A percentile compares a stretch with the other conserved stretches of the same genome.
These are phyloP conservation scores for Peromyscus nudipes DNA, from an alignment of 2,797 vertebrate species.

Conservation along the genomic window DNA sequence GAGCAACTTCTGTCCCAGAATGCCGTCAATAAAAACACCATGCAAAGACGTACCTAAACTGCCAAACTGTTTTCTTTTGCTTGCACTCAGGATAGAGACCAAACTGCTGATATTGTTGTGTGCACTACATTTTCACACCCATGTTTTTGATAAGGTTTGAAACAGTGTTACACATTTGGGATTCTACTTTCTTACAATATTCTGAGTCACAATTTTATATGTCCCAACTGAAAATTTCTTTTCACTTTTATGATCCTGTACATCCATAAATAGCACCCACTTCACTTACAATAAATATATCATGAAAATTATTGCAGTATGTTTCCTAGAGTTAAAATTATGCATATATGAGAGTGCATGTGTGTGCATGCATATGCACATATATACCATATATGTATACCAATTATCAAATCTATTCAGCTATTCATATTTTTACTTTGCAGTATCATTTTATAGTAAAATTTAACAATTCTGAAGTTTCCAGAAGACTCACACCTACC, in stretches of 20 bases:
- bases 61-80: background rate
- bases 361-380: background rate
- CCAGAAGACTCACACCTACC: background rate
- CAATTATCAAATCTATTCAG: background rate
- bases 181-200: background rate
- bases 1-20: background rate
- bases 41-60: background rate
- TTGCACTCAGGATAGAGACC: background rate
- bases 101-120: background rate
- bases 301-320: background rate
- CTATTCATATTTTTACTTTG: background rate
- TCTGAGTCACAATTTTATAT: background rate
- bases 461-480: background rate
- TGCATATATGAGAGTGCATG: background rate
- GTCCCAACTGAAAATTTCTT: background rate
- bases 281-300: background rate
- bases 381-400: background rate
- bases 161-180: background rate
- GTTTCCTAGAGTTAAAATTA: background rate
- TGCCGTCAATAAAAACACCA: background rate
- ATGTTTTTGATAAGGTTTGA: background rate
- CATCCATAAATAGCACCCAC: background rate
- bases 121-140: background rate
- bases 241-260: background rate
- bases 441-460: background rate